Evolutionary conservation across 2,113 vertebrate species (phyloP).

Genomic region (Phyllostomus hastatus): DNA sequence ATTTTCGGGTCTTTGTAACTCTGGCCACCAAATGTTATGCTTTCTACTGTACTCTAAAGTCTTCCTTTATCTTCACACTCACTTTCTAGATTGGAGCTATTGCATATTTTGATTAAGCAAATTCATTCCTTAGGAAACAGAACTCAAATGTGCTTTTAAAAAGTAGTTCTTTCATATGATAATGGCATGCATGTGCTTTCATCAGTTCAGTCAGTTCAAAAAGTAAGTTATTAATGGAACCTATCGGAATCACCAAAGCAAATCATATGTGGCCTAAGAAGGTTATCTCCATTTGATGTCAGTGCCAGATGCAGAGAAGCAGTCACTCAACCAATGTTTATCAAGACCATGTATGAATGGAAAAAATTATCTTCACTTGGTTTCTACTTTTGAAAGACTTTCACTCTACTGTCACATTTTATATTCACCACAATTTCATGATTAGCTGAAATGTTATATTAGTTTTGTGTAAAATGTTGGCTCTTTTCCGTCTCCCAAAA

Average conservation of each 20-base stretch:
- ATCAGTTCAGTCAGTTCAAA: background rate
- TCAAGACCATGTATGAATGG: background rate
- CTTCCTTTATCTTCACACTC: background rate
- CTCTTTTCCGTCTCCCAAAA: background rate
- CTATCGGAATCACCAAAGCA: background rate
- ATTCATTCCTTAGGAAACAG: background rate
- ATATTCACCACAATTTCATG: background rate
- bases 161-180: background rate
- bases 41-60: constrained; percentile 12
- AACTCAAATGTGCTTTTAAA: constrained; percentile 11
- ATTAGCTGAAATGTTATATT: background rate
- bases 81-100: background rate
- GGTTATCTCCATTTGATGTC: background rate
- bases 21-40: background rate
- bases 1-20: background rate
- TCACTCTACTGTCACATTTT: background rate
- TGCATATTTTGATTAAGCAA: background rate
- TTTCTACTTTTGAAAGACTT: constrained; percentile 1
- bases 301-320: background rate
- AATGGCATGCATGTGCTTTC: background rate
- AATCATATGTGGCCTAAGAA: background rate
- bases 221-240: constrained; percentile 19
- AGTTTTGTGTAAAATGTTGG: background rate
- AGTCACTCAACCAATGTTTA: background rate
- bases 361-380: background rate